Conservation (phyloP, 2,888 invertebrate genomes). For the Phaonia tiefii region DNA sequence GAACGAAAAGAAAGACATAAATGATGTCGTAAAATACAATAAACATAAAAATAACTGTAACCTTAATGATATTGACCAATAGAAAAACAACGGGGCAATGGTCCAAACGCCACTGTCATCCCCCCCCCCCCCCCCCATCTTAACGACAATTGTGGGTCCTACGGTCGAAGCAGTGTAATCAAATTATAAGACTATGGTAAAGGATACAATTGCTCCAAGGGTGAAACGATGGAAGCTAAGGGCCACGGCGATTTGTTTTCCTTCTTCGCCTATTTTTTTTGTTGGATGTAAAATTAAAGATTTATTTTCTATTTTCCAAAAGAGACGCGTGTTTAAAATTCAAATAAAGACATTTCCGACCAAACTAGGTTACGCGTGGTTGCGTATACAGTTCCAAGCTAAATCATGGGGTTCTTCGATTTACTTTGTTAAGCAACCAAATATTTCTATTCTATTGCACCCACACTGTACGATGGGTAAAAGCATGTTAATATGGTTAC, state of each 20-base stretch:
- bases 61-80: slow-evolving; percentile 49
- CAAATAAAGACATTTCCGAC: slow-evolving; percentile 1
- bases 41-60: slow-evolving; percentile 49
- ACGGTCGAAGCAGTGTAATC: slow-evolving; percentile 22
- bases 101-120: neutral
- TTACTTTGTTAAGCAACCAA: no score
- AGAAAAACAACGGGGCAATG: neutral
- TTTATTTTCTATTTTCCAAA: slow-evolving; percentile 38
- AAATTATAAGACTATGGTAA: slow-evolving; percentile 8
- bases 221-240: no score
- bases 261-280: neutral
- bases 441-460: no score
- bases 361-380: no score
- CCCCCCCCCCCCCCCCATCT: neutral
- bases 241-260: no score
- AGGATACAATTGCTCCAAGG: no score
- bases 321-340: slow-evolving; percentile 39
- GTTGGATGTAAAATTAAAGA: slow-evolving; percentile 29
- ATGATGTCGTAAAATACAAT: slow-evolving; percentile 58
- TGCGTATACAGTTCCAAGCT: neutral
- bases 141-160: slow-evolving; percentile 13
- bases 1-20: slow-evolving; percentile 16
- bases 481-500: slow-evolving; percentile 47
- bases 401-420: neutral
- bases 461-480: neutral